These are phyloP conservation scores for Coptodon rendalli DNA, from an alignment of 2,113 vertebrate genomes.

Conservation along the genomic window DNA sequence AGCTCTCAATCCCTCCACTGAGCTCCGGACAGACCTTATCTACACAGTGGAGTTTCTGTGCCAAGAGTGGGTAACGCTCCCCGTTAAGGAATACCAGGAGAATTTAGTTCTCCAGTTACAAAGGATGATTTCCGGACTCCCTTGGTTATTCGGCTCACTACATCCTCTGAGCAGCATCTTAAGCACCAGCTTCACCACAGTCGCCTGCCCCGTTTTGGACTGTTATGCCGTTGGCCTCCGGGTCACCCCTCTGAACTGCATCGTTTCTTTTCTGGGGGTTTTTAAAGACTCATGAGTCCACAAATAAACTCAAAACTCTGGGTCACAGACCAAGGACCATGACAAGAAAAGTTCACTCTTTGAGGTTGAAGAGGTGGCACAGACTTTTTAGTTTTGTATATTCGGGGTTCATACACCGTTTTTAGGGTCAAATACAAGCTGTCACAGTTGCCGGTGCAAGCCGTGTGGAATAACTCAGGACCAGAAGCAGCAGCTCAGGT, in stretches of 20 bases:
- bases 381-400: background rate
- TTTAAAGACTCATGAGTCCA: background rate
- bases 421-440: background rate
- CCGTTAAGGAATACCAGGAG: background rate
- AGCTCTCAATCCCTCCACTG: background rate
- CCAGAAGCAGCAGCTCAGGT: too few relatives aligned
- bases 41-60: background rate
- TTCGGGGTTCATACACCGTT: background rate
- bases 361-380: background rate
- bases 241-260: background rate
- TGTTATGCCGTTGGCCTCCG: background rate
- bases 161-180: background rate
- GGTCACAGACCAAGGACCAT: background rate
- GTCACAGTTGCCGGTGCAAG: too few relatives aligned
- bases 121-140: accelerated
- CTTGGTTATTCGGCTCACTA: background rate
- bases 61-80: background rate
- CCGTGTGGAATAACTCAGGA: too few relatives aligned
- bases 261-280: background rate
- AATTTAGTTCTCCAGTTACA: background rate
- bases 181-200: background rate
- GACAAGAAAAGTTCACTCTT: background rate
- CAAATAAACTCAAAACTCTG: background rate
- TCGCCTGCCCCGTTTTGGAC: background rate
- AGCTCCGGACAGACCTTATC: background rate